Evolutionary conservation across 2,797 vertebrate species (phyloP).

Genomic region (Heteromormyrus szaboi): DNA sequence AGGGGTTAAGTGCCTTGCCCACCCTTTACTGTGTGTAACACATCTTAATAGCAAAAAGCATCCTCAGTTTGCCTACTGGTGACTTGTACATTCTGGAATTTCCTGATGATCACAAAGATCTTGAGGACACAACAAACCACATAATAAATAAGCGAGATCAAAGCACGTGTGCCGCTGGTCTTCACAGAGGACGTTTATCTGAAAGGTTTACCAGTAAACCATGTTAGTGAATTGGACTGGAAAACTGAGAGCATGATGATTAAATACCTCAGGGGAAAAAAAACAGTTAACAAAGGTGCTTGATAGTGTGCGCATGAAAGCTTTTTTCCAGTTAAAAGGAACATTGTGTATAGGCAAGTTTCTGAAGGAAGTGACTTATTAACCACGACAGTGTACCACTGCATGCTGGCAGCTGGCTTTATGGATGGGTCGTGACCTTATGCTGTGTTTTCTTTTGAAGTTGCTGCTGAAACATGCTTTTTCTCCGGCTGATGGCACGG

Average conservation of each 20-base stretch:
- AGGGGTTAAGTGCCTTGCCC: background rate
- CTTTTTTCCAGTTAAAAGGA: background rate
- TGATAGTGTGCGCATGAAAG: background rate
- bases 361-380: conserved; percentile 8
- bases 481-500: background rate
- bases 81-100: conserved; percentile 5
- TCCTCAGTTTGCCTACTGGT: background rate
- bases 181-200: background rate
- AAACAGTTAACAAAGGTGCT: background rate
- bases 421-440: background rate
- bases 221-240: background rate
- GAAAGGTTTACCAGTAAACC: background rate
- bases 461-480: background rate
- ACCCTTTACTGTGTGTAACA: background rate
- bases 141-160: background rate
- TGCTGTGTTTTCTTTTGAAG: background rate
- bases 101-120: conserved; percentile 15
- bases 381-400: background rate
- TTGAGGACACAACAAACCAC: background rate
- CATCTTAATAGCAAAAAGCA: background rate
- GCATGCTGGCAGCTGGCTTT: background rate
- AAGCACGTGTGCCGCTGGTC: background rate
- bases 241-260: background rate
- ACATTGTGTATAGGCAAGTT: background rate
- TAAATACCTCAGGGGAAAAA: background rate